A percentile compares a stretch with the other conserved stretches of the same genome.
phyloP scores from a whole-genome alignment of 2,888 invertebrate genomes.

The Tupiocoris notatus region DNA sequence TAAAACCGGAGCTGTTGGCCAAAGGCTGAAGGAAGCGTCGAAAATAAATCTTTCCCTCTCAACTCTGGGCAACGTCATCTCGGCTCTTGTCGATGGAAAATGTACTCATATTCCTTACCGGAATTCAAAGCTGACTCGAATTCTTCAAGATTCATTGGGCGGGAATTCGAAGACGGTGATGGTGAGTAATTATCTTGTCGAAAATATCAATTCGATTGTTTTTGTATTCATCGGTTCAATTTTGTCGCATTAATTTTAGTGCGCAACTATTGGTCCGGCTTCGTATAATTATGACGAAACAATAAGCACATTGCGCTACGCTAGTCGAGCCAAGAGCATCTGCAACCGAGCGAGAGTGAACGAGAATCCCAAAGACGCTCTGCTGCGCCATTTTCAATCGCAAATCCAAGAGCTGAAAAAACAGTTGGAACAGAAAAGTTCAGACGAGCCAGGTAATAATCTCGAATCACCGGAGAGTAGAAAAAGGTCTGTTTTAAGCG shows the following conservation, averaged over 20 bases:
- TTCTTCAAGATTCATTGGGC: constrained; percentile 94
- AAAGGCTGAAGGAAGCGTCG: constrained; percentile 91
- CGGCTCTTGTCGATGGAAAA: constrained; percentile 95
- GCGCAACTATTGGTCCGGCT: constrained; percentile 96
- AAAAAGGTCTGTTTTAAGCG: no score
- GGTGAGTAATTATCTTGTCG: no score
- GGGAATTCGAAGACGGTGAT: constrained; percentile 95
- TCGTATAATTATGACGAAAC: constrained; percentile 96
- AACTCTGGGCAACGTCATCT: constrained; percentile 96
- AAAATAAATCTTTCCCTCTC: constrained; percentile 97
- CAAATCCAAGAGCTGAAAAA: constrained; percentile 91
- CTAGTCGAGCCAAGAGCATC: constrained; percentile 96
- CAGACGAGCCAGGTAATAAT: constrained; percentile 31
- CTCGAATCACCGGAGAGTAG: no score
- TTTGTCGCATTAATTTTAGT: constrained; percentile 58
- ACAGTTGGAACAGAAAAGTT: constrained; percentile 59
- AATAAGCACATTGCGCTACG: constrained; percentile 93
- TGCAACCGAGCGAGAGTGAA: constrained; percentile 94
- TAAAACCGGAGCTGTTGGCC: constrained; percentile 92
- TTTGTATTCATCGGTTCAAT: neutral
- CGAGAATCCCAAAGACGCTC: constrained; percentile 95
- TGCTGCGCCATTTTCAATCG: constrained; percentile 91
- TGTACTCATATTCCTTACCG: constrained; percentile 96
- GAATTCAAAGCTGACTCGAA: constrained; percentile 91
- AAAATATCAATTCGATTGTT: no score